Conservation (phyloP, 2,113 vertebrate species). For the Passer domesticus region DNA sequence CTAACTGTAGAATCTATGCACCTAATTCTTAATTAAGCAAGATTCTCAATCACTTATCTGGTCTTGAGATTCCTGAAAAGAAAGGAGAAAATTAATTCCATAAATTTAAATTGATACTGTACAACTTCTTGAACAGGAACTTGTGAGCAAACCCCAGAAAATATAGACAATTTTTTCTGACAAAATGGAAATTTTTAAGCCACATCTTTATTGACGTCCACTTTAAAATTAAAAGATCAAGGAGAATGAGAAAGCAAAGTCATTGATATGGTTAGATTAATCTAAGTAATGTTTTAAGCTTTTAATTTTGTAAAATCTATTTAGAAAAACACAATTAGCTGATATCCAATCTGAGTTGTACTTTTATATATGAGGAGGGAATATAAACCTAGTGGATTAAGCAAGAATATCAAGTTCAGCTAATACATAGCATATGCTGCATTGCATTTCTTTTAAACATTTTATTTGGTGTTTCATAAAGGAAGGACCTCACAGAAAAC, state of each 20-base stretch:
- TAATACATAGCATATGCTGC: not conserved
- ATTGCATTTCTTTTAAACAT: not conserved
- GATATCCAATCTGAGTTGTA: not conserved
- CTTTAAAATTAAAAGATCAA: not conserved
- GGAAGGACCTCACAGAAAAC: not conserved
- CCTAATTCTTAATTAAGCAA: not conserved
- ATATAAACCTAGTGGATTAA: not conserved
- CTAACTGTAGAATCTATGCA: not conserved
- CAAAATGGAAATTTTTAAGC: not conserved
- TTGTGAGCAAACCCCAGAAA: not conserved
- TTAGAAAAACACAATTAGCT: not conserved
- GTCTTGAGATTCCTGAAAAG: not conserved
- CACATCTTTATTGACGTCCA: not conserved
- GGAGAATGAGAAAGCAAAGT: not conserved
- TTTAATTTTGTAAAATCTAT: not conserved
- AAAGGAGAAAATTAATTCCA: not conserved
- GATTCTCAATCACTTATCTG: not conserved
- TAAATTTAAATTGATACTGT: not conserved
- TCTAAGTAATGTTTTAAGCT: not conserved
- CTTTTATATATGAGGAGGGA: not conserved
- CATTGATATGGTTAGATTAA: not conserved
- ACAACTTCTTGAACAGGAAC: not conserved
- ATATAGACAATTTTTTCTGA: not conserved
- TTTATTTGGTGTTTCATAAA: conserved; percentile 23
- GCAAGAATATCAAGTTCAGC: not conserved